Base-by-base conservation (phyloP, 1,140 invertebrate genomes). In the Cyclargus thomasi region DNA sequence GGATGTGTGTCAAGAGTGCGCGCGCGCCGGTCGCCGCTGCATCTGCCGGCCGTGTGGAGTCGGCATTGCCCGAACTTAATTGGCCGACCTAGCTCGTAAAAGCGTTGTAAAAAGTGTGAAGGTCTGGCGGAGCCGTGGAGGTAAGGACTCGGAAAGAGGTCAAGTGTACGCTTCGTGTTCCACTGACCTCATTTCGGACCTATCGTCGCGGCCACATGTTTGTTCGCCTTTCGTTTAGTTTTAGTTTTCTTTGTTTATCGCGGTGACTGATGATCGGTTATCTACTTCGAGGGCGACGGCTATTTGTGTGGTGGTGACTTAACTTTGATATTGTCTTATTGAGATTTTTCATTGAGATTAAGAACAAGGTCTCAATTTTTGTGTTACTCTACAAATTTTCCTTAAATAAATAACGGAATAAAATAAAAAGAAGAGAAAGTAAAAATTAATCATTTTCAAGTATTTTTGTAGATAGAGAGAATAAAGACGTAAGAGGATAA, bases 121-220 rank as follows among this genome's bases (percentile, higher is more conserved):
- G 87, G 86, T 85, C 86, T 88, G 86, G 84, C 79, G 81, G 86
- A 88, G 84, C 83, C 88, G 84, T 78, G 81, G 86, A 88, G 84
- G 83, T 90, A 86, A 90, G 88, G 88, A 90, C 87, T 90, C 79
- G 75, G 73, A 90, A 90, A 88, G 88, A 86, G 88, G 88, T 90
- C 88, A 88, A 90, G 86, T 88, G 88, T 88, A 90, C 85, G 80
- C 81, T 78, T 82, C 83, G 86, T 80, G 87, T 88, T 88, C 88
- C 75, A 90, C 86, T 90, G 83, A 86, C 88, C 88, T 90, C 86
- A 88, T 90, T 90, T 81, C 75, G 73, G 74, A 80, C 68, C 74
- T 76, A 77, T 74, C 71, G 80, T 73, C 76, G 77, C 75, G 65
- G 75, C 74, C 71, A 74, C 75, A 72, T 67, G 75, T 79, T 81